Evolutionary conservation across 2,888 invertebrate species (phyloP).

Genomic region (Standfussiana lucernea): DNA sequence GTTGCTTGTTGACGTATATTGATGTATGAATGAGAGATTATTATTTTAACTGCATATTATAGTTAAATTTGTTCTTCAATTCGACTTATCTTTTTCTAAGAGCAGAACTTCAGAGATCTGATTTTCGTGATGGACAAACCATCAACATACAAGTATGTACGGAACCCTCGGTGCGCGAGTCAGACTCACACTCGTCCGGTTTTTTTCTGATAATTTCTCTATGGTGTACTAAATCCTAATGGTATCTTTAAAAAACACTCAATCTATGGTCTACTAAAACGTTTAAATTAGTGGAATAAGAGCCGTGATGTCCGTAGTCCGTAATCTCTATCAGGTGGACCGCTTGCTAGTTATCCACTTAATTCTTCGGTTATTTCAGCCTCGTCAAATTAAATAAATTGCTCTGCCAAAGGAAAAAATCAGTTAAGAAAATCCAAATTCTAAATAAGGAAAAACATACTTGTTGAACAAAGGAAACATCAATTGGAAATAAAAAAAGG

Average conservation of each 20-base stretch:
- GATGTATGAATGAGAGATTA: not conserved
- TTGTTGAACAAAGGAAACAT: not conserved
- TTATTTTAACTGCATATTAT: too few relatives aligned
- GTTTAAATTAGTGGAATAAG: not conserved
- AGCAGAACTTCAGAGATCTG: not conserved
- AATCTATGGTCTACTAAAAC: not conserved
- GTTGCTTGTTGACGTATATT: not conserved
- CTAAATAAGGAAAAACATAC: not conserved
- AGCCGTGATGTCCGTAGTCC: not conserved
- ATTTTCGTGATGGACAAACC: not conserved
- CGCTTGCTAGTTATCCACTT: not conserved
- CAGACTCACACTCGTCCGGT: not conserved
- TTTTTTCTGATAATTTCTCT: not conserved
- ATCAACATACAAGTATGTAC: not conserved
- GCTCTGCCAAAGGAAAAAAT: not conserved
- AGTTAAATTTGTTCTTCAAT: not conserved
- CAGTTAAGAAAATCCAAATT: not conserved
- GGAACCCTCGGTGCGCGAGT: not conserved
- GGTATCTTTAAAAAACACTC: not conserved
- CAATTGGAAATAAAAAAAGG: not conserved
- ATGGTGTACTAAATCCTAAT: not conserved
- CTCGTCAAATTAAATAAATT: not conserved
- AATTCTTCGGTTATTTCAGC: not conserved
- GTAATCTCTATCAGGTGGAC: not conserved
- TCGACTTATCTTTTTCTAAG: not conserved